Conservation (phyloP, 2,797 vertebrate species). For the Sphenopsis melanotis region DNA sequence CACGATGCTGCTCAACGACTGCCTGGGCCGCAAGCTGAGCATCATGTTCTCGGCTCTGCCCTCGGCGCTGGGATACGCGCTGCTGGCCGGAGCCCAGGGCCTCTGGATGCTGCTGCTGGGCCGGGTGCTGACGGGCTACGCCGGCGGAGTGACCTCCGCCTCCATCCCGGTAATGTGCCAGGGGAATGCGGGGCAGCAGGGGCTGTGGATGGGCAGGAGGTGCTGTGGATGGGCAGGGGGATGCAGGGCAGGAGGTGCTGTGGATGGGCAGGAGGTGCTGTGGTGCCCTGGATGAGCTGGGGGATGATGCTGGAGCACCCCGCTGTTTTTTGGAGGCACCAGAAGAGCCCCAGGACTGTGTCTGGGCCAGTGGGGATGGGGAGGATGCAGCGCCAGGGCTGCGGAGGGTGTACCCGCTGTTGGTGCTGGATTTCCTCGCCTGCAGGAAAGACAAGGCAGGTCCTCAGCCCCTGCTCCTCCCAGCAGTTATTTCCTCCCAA, state of each 20-base stretch:
- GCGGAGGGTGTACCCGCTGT: rapidly evolving
- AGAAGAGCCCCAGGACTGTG: neutral
- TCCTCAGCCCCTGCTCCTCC: neutral
- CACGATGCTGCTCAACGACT: constrained; percentile 90
- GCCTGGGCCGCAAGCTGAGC: constrained; percentile 88
- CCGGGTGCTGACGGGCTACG: constrained; percentile 86
- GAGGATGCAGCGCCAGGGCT: neutral
- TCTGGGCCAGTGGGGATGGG: rapidly evolving
- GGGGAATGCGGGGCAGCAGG: neutral
- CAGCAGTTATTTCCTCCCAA: neutral
- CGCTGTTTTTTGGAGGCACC: neutral
- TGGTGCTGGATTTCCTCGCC: neutral
- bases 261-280: neutral
- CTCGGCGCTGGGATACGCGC: constrained; percentile 78
- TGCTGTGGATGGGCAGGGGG: too few species aligned
- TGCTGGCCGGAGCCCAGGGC: constrained; percentile 82
- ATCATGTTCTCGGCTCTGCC: constrained; percentile 91
- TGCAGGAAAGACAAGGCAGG: neutral
- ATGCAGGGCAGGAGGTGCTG: neutral
- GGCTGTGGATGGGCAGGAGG: neutral
- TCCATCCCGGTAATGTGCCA: constrained; percentile 85
- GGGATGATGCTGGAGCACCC: neutral
- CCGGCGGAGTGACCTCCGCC: constrained; percentile 86
- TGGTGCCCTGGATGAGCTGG: neutral
- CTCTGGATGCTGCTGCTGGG: constrained; percentile 88